Percentiles rank a stretch among this genome's conserved stretches.
These are phyloP conservation scores for Argyresthia goedartella DNA, from an alignment of 2,888 invertebrate species.

Conservation along the genomic window DNA sequence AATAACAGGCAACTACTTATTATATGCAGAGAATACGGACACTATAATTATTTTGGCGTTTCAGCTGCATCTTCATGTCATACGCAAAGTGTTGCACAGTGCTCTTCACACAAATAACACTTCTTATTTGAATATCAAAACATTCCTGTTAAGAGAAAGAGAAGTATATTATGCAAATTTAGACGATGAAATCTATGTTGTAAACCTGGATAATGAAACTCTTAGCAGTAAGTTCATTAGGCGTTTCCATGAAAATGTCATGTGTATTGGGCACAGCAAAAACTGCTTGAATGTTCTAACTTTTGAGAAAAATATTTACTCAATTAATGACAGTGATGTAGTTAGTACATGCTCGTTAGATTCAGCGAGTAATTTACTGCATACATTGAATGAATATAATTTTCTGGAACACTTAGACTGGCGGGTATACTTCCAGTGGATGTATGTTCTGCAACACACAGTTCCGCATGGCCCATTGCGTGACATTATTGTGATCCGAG, in stretches of 20 bases:
- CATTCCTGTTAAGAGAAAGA: slow-evolving; percentile 23
- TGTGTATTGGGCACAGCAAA: slow-evolving; percentile 29
- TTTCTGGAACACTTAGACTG: slow-evolving; percentile 45
- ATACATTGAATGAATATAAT: slow-evolving; percentile 26
- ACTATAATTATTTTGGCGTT: slow-evolving; percentile 23
- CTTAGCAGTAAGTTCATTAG: neutral
- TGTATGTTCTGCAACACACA: slow-evolving; percentile 25
- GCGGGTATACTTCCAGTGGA: slow-evolving; percentile 41
- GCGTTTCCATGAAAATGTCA: slow-evolving; percentile 14
- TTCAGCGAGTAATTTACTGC: slow-evolving; percentile 23
- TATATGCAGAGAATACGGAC: slow-evolving; percentile 33
- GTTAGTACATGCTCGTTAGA: slow-evolving; percentile 20
- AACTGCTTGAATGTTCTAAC: slow-evolving; percentile 29
- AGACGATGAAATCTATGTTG: slow-evolving; percentile 28
- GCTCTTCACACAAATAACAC: slow-evolving; percentile 14
- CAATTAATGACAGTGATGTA: slow-evolving; percentile 17
- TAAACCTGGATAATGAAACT: slow-evolving; percentile 15
- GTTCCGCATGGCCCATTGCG: slow-evolving; percentile 33
- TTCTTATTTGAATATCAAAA: slow-evolving; percentile 29
- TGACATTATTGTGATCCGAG: slow-evolving; percentile 31
- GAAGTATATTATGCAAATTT: slow-evolving; percentile 29
- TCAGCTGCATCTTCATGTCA: slow-evolving; percentile 27
- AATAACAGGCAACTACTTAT: slow-evolving; percentile 29
- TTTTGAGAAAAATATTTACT: slow-evolving; percentile 29
- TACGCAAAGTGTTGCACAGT: slow-evolving; percentile 21